These are phyloP conservation scores for Globodera rostochiensis DNA, from an alignment of 1,140 invertebrate genomes.

Conservation along the genomic window DNA sequence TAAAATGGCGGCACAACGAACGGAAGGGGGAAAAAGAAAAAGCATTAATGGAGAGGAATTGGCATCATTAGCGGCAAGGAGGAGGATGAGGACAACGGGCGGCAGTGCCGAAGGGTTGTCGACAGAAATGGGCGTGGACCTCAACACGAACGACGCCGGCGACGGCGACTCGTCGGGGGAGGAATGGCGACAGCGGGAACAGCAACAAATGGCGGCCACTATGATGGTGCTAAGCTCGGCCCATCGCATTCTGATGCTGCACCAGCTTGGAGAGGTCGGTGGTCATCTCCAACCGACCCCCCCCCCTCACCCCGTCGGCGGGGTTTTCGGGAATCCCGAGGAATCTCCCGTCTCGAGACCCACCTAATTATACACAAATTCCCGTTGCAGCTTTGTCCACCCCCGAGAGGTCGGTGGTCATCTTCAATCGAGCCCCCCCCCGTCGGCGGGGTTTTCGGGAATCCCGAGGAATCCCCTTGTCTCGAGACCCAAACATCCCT, in stretches of 20 bases:
- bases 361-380: too few species aligned
- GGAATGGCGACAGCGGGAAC: neutral
- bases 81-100: neutral
- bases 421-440: too few species aligned
- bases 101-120: neutral
- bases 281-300: neutral
- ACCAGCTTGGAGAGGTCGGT: neutral
- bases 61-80: neutral
- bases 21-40: neutral
- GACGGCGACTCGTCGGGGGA: neutral
- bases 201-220: neutral
- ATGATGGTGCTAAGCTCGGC: neutral
- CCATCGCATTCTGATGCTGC: neutral
- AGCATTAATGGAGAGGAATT: neutral
- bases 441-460: too few species aligned
- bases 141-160: neutral
- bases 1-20: neutral
- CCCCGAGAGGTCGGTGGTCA: too few species aligned
- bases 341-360: too few species aligned
- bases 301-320: neutral
- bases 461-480: too few species aligned
- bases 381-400: too few species aligned
- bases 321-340: too few species aligned
- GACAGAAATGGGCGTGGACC: neutral
- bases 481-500: too few species aligned